Percentiles rank a stretch among this genome's conserved stretches.
phyloP scores from a whole-genome alignment of 2,888 invertebrate species.

The Muscina levida region DNA sequence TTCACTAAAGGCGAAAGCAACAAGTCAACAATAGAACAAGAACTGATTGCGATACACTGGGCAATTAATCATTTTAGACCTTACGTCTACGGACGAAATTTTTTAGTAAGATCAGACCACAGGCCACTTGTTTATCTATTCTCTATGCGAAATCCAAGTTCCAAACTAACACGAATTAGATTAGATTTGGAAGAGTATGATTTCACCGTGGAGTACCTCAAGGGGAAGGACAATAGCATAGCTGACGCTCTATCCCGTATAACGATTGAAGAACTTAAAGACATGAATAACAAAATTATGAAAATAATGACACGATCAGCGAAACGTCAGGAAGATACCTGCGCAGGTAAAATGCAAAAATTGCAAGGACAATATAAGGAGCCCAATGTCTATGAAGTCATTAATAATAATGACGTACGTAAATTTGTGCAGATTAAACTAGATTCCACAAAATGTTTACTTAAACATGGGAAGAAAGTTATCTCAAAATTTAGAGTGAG shows the following conservation, averaged over 20 bases:
- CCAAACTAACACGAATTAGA: conserved; percentile 68
- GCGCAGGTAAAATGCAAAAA: too few species aligned
- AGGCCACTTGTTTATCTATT: conserved; percentile 69
- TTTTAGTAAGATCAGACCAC: conserved; percentile 68
- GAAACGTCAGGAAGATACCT: too few species aligned
- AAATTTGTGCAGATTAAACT: not conserved
- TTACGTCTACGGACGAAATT: conserved; percentile 62
- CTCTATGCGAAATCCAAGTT: conserved; percentile 68
- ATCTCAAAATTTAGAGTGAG: conserved; percentile 19
- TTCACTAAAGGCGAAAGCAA: conserved; percentile 48
- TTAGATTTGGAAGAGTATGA: conserved; percentile 8
- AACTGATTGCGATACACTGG: not conserved
- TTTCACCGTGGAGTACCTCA: not conserved
- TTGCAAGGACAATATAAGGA: not conserved
- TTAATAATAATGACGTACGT: conserved; percentile 16
- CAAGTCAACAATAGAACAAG: conserved; percentile 34
- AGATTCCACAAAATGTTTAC: not conserved
- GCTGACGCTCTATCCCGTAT: not conserved
- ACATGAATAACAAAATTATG: too few species aligned
- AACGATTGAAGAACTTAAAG: conserved; percentile 1
- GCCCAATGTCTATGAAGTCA: conserved; percentile 8
- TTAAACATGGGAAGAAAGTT: not conserved
- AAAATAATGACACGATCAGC: too few species aligned
- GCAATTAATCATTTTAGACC: conserved; percentile 47
- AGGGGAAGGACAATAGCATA: not conserved